These are phyloP conservation scores for Bufotes viridis DNA, from an alignment of 2,797 vertebrate species.

Conservation along the genomic window DNA sequence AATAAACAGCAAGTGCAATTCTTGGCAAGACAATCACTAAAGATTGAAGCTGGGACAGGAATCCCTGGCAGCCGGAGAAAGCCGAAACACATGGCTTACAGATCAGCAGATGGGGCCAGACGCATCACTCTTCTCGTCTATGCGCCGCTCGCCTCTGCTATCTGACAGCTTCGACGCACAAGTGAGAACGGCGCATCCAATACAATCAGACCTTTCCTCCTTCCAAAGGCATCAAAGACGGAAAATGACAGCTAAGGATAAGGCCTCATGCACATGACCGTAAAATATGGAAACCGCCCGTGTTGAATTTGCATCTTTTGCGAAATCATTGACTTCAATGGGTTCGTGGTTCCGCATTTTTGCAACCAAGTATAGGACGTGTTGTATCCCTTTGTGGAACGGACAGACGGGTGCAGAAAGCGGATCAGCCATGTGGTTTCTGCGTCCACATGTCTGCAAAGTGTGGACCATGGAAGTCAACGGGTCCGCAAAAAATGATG, in stretches of 20 bases:
- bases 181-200: not conserved
- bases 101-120: conserved; percentile 4
- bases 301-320: no score
- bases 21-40: conserved; percentile 27
- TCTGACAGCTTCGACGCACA: not conserved
- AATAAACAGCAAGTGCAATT: conserved; percentile 44
- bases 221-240: not conserved
- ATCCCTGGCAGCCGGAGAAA: conserved; percentile 36
- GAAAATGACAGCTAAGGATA: not conserved
- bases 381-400: no score
- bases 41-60: conserved; percentile 21
- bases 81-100: conserved; percentile 36
- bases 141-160: not conserved
- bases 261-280: no score
- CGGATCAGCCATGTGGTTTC: no score
- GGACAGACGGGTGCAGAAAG: no score
- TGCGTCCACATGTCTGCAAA: no score
- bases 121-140: not conserved
- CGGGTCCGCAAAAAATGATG: no score
- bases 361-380: no score
- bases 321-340: no score
- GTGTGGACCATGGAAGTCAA: no score
- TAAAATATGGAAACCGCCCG: no score
- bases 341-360: no score
- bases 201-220: not conserved